Conservation (phyloP, 2,797 vertebrate genomes). For the Oreochromis grahami region DNA sequence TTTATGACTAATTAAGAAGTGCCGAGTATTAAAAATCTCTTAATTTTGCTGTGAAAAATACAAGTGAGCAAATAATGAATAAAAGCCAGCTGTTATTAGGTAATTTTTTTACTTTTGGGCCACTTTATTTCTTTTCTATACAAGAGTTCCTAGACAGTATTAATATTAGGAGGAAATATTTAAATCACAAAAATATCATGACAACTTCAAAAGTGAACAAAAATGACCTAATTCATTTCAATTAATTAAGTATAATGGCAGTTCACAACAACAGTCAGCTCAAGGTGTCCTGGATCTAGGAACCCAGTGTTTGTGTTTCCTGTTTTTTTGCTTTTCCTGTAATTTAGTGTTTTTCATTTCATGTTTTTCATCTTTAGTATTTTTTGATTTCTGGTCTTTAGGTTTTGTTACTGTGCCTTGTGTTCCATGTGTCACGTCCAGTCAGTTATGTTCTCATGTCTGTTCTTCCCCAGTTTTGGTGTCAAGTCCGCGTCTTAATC, state of each 20-base stretch:
- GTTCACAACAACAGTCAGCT: background rate
- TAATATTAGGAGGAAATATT: background rate
- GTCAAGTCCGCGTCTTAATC: too few relatives aligned
- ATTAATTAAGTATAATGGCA: background rate
- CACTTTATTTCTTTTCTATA: background rate
- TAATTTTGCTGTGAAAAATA: background rate
- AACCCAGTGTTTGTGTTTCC: background rate
- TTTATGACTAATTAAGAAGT: background rate
- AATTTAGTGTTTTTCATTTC: background rate
- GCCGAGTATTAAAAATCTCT: background rate
- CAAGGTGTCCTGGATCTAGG: background rate
- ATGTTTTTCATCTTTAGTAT: background rate
- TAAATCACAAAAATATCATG: background rate
- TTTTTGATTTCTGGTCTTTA: background rate
- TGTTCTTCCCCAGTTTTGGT: background rate
- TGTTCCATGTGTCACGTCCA: accelerated
- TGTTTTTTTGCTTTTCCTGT: background rate
- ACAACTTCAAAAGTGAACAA: background rate
- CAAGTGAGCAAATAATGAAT: background rate
- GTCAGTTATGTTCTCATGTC: background rate
- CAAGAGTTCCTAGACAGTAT: background rate
- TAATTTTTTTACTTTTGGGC: background rate
- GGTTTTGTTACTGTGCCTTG: background rate
- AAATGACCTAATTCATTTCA: background rate
- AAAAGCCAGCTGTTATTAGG: background rate